Evolutionary conservation across 1,140 invertebrate genomes (phyloP).

Genomic region (Dysdera silvatica): DNA sequence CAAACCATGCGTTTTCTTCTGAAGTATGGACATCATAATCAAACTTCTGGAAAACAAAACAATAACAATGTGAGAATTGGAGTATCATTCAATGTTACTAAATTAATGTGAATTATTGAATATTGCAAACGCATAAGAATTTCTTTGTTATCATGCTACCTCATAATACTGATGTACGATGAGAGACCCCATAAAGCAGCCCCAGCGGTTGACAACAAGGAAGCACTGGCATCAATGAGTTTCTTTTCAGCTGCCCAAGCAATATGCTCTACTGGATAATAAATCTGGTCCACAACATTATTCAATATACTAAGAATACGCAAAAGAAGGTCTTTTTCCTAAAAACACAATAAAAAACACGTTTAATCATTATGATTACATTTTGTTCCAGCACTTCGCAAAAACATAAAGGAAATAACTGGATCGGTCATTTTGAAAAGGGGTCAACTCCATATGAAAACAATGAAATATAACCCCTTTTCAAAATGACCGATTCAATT

Average conservation of each 20-base stretch:
- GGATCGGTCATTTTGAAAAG: too few species aligned
- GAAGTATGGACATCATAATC: constrained; percentile 8
- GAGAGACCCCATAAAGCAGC: constrained; percentile 6
- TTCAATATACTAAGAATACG: constrained; percentile 6
- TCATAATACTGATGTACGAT: constrained; percentile 12
- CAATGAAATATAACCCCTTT: too few species aligned
- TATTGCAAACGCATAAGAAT: neutral
- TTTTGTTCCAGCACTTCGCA: too few species aligned
- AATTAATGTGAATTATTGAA: neutral
- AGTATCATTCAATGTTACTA: too few species aligned
- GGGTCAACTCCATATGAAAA: too few species aligned
- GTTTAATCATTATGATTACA: too few species aligned
- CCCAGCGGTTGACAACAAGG: neutral
- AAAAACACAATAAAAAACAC: neutral
- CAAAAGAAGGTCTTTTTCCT: neutral
- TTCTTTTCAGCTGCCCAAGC: constrained; percentile 13
- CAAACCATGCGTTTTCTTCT: constrained; percentile 9
- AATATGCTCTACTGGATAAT: constrained; percentile 19
- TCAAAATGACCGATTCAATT: too few species aligned
- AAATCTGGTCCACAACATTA: constrained; percentile 13
- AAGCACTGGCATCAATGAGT: neutral
- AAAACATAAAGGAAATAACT: too few species aligned
- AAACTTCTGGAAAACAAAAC: constrained; percentile 5
- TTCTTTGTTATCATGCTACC: too few species aligned
- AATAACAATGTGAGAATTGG: too few species aligned